Conservation (phyloP, 2,888 invertebrate species). For the Sphecodes monilicornis region DNA sequence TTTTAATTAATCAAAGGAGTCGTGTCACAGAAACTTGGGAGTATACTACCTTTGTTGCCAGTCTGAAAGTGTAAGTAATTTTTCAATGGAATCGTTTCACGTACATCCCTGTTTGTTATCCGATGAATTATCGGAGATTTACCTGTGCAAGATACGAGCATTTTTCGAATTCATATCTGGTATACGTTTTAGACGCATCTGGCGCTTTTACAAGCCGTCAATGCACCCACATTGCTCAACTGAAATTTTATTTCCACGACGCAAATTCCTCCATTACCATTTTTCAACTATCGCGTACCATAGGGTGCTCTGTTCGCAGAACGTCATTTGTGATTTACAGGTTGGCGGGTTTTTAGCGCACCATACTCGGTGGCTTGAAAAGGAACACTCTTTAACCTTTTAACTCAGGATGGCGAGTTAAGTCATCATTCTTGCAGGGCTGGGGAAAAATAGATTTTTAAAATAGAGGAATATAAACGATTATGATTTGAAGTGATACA, state of each 20-base stretch:
- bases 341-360: not conserved
- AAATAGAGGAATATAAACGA: no score
- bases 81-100: not conserved
- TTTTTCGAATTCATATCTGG: constrained; percentile 17
- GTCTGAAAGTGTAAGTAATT: not conserved
- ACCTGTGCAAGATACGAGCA: not conserved
- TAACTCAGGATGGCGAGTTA: not conserved
- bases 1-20: not conserved
- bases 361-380: not conserved
- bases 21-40: no score
- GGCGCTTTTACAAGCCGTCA: not conserved
- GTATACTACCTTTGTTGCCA: not conserved
- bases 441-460: no score
- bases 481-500: no score
- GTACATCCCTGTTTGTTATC: not conserved
- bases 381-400: not conserved
- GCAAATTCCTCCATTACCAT: not conserved
- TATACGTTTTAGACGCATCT: not conserved
- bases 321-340: not conserved
- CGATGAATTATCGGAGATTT: not conserved
- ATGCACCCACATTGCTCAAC: not conserved
- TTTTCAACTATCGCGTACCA: not conserved
- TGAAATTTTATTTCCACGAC: not conserved
- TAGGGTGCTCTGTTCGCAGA: not conserved
- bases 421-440: no score